Conservation (phyloP, 92 coral and sea anemone genomes). For the Porites rus region DNA sequence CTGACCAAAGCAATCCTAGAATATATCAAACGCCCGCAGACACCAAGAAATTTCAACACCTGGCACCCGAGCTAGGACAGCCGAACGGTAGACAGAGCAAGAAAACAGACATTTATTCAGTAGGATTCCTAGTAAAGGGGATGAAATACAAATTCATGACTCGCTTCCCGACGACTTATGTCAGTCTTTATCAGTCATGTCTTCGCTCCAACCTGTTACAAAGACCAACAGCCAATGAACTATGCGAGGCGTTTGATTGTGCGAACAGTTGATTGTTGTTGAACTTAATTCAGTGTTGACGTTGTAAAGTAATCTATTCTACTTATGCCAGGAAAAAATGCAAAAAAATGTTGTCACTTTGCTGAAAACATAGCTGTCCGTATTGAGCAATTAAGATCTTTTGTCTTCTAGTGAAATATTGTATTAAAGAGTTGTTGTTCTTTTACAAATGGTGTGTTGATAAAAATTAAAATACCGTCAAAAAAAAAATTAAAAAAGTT, state of each 20-base stretch:
- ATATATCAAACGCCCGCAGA: constrained; percentile 19
- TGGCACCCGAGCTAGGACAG: constrained; percentile 48
- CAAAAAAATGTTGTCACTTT: too few relatives aligned
- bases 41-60: not conserved
- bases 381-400: too few relatives aligned
- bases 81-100: constrained; percentile 35
- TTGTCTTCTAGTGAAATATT: too few relatives aligned
- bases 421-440: too few relatives aligned
- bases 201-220: not conserved
- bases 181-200: constrained; percentile 24
- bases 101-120: constrained; percentile 37
- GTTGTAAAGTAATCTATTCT: too few relatives aligned
- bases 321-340: too few relatives aligned
- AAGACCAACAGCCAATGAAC: constrained; percentile 25
- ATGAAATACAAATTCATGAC: constrained; percentile 4
- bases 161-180: constrained; percentile 9
- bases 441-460: too few relatives aligned
- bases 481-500: too few relatives aligned
- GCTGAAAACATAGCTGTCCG: too few relatives aligned
- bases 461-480: too few relatives aligned
- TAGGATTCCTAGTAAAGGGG: constrained; percentile 19
- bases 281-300: too few relatives aligned
- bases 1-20: constrained; percentile 25
- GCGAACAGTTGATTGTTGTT: too few relatives aligned
- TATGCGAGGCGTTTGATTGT: constrained; percentile 2